Percentiles rank a stretch among this genome's conserved stretches.
Conservation (phyloP, 1,140 invertebrate genomes). For the Globodera rostochiensis region DNA sequence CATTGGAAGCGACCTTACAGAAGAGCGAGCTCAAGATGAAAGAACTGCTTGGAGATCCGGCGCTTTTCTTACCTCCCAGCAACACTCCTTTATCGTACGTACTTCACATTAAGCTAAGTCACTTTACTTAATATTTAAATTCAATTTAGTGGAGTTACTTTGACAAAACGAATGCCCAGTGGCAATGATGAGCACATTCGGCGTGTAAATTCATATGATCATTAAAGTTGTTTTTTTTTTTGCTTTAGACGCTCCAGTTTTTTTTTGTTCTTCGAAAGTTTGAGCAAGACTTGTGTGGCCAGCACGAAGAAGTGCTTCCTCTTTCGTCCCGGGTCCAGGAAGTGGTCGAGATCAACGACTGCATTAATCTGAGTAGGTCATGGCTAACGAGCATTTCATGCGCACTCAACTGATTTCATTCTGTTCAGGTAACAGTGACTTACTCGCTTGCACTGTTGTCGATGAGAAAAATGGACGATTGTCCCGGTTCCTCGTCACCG, state of each 20-base stretch:
- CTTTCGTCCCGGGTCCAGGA: conserved; percentile 81
- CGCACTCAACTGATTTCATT: conserved; percentile 22
- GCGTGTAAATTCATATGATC: conserved; percentile 67
- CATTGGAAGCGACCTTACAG: conserved; percentile 31
- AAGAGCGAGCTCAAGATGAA: conserved; percentile 61
- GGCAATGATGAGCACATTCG: conserved; percentile 92
- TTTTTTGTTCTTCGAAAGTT: conserved; percentile 88
- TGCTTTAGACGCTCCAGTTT: conserved; percentile 79
- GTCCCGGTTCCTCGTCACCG: conserved; percentile 87
- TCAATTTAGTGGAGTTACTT: conserved; percentile 81
- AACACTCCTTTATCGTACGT: conserved; percentile 78
- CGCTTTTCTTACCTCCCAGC: conserved; percentile 90
- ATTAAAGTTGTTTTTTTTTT: conserved; percentile 5
- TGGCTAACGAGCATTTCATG: conserved; percentile 28
- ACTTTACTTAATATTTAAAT: background rate
- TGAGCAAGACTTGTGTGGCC: conserved; percentile 78
- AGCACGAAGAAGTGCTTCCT: conserved; percentile 83
- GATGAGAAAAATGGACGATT: conserved; percentile 77
- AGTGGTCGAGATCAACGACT: conserved; percentile 86
- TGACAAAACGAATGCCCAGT: conserved; percentile 89
- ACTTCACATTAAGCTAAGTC: background rate
- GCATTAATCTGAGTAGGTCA: conserved; percentile 85
- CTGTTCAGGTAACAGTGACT: conserved; percentile 85
- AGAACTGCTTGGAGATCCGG: conserved; percentile 77
- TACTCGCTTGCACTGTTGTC: conserved; percentile 90